A percentile compares a stretch with the other conserved stretches of the same genome.
phyloP scores from a whole-genome alignment of 2,113 vertebrate species.

The Danionella cerebrum region DNA sequence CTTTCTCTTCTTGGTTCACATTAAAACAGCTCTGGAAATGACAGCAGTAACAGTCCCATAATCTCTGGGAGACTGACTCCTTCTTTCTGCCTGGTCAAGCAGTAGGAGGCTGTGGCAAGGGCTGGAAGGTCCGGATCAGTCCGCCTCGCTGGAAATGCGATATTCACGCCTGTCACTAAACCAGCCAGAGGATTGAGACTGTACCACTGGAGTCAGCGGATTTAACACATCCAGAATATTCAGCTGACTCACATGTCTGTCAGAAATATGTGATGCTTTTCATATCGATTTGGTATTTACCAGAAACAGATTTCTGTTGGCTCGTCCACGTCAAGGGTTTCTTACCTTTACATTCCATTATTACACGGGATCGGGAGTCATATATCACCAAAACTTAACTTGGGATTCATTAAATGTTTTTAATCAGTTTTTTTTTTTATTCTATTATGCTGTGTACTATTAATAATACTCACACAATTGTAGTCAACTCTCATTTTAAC shows the following conservation, averaged over 20 bases:
- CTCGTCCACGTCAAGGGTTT: too few relatives aligned
- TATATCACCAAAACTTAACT: too few relatives aligned
- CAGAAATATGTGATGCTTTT: neutral
- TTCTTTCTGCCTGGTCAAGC: slow-evolving; percentile 51
- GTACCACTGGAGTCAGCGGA: neutral
- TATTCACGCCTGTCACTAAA: neutral
- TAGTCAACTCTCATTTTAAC: too few relatives aligned
- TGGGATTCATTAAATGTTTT: too few relatives aligned
- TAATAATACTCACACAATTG: too few relatives aligned
- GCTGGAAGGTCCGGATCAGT: slow-evolving; percentile 17
- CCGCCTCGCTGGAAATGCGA: slow-evolving; percentile 23
- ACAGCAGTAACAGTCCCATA: slow-evolving; percentile 7
- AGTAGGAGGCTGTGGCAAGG: slow-evolving; percentile 21
- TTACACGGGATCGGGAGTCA: too few relatives aligned
- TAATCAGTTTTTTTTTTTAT: too few relatives aligned
- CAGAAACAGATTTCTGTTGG: neutral
- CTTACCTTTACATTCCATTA: too few relatives aligned
- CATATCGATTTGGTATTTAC: neutral
- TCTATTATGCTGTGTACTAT: too few relatives aligned
- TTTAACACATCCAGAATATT: neutral
- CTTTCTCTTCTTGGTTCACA: slow-evolving; percentile 22
- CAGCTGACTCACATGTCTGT: neutral
- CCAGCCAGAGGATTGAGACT: neutral
- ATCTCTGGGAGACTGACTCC: slow-evolving; percentile 7
- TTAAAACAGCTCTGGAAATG: slow-evolving; percentile 6